Evolutionary conservation across 92 coral and sea anemone species (phyloP).

Genomic region (Plumapathes pennacea): DNA sequence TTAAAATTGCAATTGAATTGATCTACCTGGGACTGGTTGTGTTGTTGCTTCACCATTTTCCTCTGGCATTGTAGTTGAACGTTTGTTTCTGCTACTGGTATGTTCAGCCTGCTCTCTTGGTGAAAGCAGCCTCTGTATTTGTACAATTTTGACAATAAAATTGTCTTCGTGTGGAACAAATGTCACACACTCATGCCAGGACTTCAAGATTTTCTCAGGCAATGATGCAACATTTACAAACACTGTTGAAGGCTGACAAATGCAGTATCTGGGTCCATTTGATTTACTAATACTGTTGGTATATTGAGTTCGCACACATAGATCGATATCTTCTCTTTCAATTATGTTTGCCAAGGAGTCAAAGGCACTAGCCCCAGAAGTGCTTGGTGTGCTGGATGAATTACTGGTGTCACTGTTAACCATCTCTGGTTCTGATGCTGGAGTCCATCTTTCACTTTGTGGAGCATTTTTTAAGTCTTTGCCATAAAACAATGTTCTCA

Average conservation of each 20-base stretch:
- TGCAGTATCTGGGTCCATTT: not conserved
- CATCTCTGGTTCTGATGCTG: not conserved
- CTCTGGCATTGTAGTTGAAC: no score
- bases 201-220: slow-evolving; percentile 10
- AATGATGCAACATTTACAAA: slow-evolving; percentile 65
- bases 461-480: not conserved
- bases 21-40: no score
- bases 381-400: not conserved
- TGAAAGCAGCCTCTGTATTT: slow-evolving; percentile 50
- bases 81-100: slow-evolving; percentile 14
- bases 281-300: not conserved
- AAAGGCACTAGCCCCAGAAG: not conserved
- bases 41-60: no score
- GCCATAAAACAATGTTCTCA: slow-evolving; percentile 4
- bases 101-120: slow-evolving; percentile 60
- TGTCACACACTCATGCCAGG: slow-evolving; percentile 13
- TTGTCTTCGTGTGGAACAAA: slow-evolving; percentile 29
- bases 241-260: slow-evolving; percentile 64
- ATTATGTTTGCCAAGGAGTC: slow-evolving; percentile 3
- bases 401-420: not conserved
- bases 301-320: slow-evolving; percentile 54
- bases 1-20: no score
- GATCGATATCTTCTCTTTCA: slow-evolving; percentile 17
- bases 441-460: not conserved
- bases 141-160: slow-evolving; percentile 37